Evolutionary conservation across 2,797 vertebrate genomes (phyloP).

Genomic region (Philypnodon macrostomus): DNA sequence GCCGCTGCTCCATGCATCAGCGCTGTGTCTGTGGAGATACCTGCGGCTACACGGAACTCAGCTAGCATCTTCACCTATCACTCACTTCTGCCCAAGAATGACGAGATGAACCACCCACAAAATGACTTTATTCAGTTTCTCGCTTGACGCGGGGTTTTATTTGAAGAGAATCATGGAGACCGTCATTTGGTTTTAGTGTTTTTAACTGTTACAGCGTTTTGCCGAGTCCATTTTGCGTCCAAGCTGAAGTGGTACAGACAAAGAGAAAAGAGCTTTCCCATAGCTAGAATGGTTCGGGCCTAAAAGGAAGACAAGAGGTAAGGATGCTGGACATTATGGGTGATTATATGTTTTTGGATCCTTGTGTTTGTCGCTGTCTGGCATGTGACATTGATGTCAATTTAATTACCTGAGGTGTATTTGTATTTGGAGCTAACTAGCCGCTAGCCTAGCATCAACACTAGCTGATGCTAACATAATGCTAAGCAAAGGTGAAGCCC

Average conservation of each 20-base stretch:
- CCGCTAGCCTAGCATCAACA: constrained; percentile 56
- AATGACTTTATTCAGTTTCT: constrained; percentile 51
- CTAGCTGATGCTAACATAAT: constrained; percentile 38
- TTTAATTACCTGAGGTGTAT: constrained; percentile 28
- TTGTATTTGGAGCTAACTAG: constrained; percentile 43
- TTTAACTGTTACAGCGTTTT: constrained; percentile 60
- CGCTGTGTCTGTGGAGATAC: constrained; percentile 69
- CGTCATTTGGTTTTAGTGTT: constrained; percentile 43
- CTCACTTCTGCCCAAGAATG: constrained; percentile 55
- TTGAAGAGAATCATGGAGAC: constrained; percentile 40
- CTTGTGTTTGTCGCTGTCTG: neutral
- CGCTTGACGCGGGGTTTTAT: constrained; percentile 38
- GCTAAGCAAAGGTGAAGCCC: constrained; percentile 55
- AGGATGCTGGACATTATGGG: constrained; percentile 37
- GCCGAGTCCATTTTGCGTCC: constrained; percentile 71
- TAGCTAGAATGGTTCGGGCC: constrained; percentile 85
- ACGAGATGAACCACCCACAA: constrained; percentile 57
- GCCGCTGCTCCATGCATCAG: constrained; percentile 59
- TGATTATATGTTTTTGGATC: neutral
- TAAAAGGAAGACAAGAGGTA: constrained; percentile 83
- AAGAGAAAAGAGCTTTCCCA: constrained; percentile 82
- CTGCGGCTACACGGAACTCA: constrained; percentile 73
- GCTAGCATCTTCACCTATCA: constrained; percentile 69
- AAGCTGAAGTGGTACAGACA: constrained; percentile 81
- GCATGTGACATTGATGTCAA: constrained; percentile 35